Base-by-base conservation (phyloP, 2,888 invertebrate genomes). In the Octonoba sinensis region DNA sequence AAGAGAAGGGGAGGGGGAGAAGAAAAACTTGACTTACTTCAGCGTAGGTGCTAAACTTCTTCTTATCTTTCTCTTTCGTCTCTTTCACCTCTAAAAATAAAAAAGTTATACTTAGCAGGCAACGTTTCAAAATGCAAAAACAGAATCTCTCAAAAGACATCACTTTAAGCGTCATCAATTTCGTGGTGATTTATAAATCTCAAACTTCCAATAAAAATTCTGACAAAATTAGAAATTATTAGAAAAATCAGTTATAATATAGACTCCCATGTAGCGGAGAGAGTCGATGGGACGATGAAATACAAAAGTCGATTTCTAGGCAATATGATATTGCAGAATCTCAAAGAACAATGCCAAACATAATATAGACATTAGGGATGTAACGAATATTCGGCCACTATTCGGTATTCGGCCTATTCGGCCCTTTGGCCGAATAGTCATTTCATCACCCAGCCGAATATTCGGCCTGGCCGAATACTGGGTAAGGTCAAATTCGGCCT, bases 21-120 rank as follows among this genome's bases (percentile, higher is more conserved):
- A 47, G 22, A 16, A 11, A 24, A 27, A 44, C 3, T 24, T 11
- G 13, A 49, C 22, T 8, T 70, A 70, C 70, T 16, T 70, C 70
- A 44, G 70, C 70, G 47, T 46, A 70, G 18, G 54, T 59, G 47
- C 47, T 70, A 22, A 70, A 70, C 47, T 70, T 70, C 16, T 59
- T 70, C 70, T 36, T 70, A 12, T 57, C 57, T 0, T 27, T 27
- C 6, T 36, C 24, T 8, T 73, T 54, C 18, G n/a, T 8, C 22
- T 73, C 46, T 56, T 73, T 73, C 16, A 65, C 56, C 1, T 36
- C 73, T 73, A 24, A 3, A 73, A 73, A 44, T 24, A 36, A 22
- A 62, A 62, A 13, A 13, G 6, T 11, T 13, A 13, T 6, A 51
- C 13, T 51, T 15, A n/a, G 16, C 3, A 8, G 13, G 51, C 16